phyloP scores from a whole-genome alignment of 2,113 vertebrate genomes.

The Brachirus orientalis region DNA sequence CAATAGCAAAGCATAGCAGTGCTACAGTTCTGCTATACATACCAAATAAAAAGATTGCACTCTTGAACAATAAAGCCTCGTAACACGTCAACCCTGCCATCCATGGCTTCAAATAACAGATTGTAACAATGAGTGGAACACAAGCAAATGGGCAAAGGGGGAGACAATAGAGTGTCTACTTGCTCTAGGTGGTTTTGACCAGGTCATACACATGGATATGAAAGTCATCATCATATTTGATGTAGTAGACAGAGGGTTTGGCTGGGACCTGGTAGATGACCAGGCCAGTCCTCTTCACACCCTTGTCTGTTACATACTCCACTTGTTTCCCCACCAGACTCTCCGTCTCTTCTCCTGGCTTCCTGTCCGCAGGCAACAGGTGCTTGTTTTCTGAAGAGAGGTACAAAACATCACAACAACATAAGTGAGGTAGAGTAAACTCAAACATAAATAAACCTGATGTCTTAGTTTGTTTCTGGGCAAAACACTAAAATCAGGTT shows the following conservation, averaged over 20 bases:
- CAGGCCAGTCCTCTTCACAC: constrained; percentile 85
- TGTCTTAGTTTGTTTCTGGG: no score
- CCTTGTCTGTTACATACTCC: constrained; percentile 87
- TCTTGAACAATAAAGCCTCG: constrained; percentile 53
- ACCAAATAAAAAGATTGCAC: constrained; percentile 58
- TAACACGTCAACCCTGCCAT: constrained; percentile 43
- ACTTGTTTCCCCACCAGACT: constrained; percentile 88
- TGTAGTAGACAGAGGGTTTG: constrained; percentile 87
- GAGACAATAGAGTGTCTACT: constrained; percentile 43
- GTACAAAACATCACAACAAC: constrained; percentile 14
- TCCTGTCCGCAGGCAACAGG: constrained; percentile 85
- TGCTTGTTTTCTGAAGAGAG: constrained; percentile 83
- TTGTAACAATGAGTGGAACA: constrained; percentile 40
- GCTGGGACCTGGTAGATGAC: constrained; percentile 87
- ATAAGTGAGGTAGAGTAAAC: no score
- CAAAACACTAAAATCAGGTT: no score
- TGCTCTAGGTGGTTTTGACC: constrained; percentile 85
- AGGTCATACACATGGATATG: constrained; percentile 87
- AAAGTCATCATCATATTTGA: constrained; percentile 88
- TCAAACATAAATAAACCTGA: no score
- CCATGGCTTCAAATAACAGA: constrained; percentile 47
- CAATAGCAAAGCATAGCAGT: constrained; percentile 53
- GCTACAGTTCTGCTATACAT: constrained; percentile 72
- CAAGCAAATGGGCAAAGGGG: constrained; percentile 23
- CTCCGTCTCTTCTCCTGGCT: constrained; percentile 85